These are phyloP conservation scores for Pomatostomus ruficeps DNA, from an alignment of 2,113 vertebrate species.

Conservation along the genomic window DNA sequence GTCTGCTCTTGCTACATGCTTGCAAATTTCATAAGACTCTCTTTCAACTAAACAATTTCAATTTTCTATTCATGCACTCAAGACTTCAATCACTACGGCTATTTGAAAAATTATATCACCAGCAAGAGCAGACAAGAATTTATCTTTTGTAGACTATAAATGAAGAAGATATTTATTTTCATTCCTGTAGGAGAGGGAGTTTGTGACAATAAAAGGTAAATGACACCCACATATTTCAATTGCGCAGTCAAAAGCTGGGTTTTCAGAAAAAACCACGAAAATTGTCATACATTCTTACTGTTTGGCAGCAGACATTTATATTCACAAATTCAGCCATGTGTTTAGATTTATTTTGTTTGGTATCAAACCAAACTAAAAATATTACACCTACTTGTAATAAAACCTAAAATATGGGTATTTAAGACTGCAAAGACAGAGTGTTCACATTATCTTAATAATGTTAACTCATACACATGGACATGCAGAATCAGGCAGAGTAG, in stretches of 20 bases:
- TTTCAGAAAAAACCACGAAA: background rate
- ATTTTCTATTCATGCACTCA: background rate
- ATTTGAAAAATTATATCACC: constrained; percentile 30
- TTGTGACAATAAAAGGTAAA: background rate
- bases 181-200: background rate
- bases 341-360: background rate
- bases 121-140: constrained; percentile 12
- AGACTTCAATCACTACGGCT: background rate
- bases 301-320: background rate
- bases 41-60: background rate
- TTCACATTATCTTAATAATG: background rate
- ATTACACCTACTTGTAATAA: background rate
- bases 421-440: background rate
- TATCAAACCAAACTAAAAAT: background rate
- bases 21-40: background rate
- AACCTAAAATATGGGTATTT: background rate
- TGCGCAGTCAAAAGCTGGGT: background rate
- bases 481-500: background rate
- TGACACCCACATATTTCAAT: background rate
- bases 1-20: background rate
- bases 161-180: background rate
- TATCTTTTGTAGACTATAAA: background rate
- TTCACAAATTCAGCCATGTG: background rate
- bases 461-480: background rate
- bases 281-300: background rate